Evolutionary conservation across 2,888 invertebrate genomes (phyloP).

Genomic region (Anarsia innoxiella): DNA sequence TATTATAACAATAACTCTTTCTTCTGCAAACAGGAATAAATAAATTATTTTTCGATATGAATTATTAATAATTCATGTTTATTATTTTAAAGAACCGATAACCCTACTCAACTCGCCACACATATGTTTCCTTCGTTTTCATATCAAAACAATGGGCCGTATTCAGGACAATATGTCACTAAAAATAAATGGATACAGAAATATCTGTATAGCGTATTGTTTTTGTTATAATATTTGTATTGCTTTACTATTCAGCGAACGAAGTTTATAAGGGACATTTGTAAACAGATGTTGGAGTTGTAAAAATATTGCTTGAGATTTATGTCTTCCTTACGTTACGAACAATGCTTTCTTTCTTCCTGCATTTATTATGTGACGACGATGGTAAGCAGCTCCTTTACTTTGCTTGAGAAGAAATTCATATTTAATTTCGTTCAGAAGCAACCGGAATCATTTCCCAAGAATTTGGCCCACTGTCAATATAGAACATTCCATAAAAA

Average conservation of each 20-base stretch:
- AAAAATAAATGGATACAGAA: slow-evolving; percentile 44
- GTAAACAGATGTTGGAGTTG: slow-evolving; percentile 12
- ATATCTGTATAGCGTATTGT: slow-evolving; percentile 23
- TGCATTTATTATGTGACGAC: no score
- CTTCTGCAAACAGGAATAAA: not conserved
- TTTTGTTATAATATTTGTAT: slow-evolving; percentile 14
- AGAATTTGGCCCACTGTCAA: no score
- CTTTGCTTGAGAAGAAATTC: no score
- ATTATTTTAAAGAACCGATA: slow-evolving; percentile 21
- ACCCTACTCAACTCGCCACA: slow-evolving; percentile 35
- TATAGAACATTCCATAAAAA: no score
- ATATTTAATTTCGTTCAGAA: no score
- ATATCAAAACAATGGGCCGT: slow-evolving; percentile 46
- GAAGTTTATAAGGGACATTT: slow-evolving; percentile 6
- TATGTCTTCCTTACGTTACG: slow-evolving; percentile 6
- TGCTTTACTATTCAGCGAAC: slow-evolving; percentile 13
- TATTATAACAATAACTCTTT: slow-evolving; percentile 1
- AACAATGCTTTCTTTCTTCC: slow-evolving; percentile 3
- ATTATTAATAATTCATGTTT: slow-evolving; percentile 15
- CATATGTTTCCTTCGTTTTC: slow-evolving; percentile 29
- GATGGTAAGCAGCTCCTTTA: no score
- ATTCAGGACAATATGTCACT: slow-evolving; percentile 53
- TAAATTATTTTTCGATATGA: slow-evolving; percentile 6
- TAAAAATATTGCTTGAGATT: slow-evolving; percentile 10
- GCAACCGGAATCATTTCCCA: no score